Percentiles rank a stretch among this genome's conserved stretches.
Conservation (phyloP, 2,797 vertebrate species). For the Halcyon leucocephala region DNA sequence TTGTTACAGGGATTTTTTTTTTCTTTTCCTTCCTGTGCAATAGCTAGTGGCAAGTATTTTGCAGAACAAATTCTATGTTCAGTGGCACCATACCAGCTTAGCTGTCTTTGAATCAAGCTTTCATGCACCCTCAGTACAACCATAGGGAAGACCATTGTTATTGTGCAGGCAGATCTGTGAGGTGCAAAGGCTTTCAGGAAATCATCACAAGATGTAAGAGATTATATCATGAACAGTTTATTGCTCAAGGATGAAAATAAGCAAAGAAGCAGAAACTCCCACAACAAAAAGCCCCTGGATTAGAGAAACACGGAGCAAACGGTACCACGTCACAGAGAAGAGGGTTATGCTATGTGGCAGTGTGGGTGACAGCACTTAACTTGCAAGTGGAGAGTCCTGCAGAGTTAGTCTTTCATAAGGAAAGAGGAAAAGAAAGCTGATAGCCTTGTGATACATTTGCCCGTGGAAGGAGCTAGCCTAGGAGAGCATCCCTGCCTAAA, state of each 20-base stretch:
- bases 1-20: neutral
- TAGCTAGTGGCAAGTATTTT: neutral
- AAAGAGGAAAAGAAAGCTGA: neutral
- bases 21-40: neutral
- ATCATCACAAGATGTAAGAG: neutral
- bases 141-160: neutral
- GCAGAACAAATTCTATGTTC: neutral
- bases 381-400: neutral
- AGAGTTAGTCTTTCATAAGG: neutral
- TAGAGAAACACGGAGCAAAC: neutral
- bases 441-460: neutral
- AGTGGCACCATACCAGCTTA: neutral
- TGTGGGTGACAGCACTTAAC: neutral
- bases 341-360: neutral
- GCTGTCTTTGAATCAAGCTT: neutral
- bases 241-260: neutral
- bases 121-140: neutral
- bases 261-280: neutral
- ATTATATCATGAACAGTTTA: neutral
- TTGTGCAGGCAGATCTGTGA: neutral
- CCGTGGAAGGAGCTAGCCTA: neutral
- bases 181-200: neutral
- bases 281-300: neutral
- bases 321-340: neutral
- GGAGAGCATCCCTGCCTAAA: neutral